Evolutionary conservation across 2,888 invertebrate species (phyloP).

Genomic region (Rhabditophanes sp.): DNA sequence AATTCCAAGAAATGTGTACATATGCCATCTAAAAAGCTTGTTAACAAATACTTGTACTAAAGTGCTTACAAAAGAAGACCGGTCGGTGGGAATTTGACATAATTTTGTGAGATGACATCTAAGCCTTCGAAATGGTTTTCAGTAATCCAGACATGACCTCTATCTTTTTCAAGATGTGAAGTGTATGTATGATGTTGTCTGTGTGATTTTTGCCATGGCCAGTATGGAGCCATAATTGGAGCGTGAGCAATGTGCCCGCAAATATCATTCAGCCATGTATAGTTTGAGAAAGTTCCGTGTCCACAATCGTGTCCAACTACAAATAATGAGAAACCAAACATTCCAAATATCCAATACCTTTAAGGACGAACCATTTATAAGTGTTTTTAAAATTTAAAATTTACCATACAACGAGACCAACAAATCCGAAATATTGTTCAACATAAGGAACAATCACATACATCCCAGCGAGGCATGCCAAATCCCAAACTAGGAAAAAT

Average conservation of each 20-base stretch:
- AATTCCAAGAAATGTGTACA: slow-evolving; percentile 27
- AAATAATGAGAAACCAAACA: slow-evolving; percentile 25
- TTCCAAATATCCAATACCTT: slow-evolving; percentile 29
- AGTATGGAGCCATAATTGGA: slow-evolving; percentile 26
- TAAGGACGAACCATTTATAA: slow-evolving; percentile 1
- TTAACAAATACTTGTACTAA: slow-evolving; percentile 1
- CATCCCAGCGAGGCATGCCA: slow-evolving; percentile 14
- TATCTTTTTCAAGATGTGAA: slow-evolving; percentile 10
- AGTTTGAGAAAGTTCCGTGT: slow-evolving; percentile 28
- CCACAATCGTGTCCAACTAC: slow-evolving; percentile 33
- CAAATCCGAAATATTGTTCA: slow-evolving; percentile 14
- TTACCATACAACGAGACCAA: slow-evolving; percentile 3
- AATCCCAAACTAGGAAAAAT: slow-evolving; percentile 19
- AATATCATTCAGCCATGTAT: slow-evolving; percentile 27
- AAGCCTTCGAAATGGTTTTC: slow-evolving; percentile 11
- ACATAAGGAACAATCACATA: slow-evolving; percentile 19
- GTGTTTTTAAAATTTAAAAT: too few species aligned
- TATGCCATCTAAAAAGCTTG: slow-evolving; percentile 5
- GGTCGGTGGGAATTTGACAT: slow-evolving; percentile 14
- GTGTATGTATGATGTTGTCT: slow-evolving; percentile 21
- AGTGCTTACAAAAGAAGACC: slow-evolving; percentile 19
- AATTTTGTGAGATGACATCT: slow-evolving; percentile 6
- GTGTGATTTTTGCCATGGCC: slow-evolving; percentile 36
- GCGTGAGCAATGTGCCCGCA: slow-evolving; percentile 28
- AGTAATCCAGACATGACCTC: slow-evolving; percentile 32